These are phyloP conservation scores for Noctua pronuba DNA, from an alignment of 2,888 invertebrate genomes.

Conservation along the genomic window DNA sequence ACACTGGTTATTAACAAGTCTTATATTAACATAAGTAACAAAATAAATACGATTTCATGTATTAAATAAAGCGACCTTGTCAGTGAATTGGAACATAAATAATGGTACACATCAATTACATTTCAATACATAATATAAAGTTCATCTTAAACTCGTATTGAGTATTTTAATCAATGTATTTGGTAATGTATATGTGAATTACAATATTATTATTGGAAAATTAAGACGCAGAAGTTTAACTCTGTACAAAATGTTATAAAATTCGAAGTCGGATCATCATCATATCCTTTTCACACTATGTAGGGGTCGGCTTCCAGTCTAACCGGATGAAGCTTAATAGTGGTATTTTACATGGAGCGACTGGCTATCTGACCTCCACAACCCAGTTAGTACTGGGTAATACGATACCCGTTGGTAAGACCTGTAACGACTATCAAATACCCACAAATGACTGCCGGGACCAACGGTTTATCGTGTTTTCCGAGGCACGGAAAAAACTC, in stretches of 20 bases:
- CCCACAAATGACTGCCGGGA: no score
- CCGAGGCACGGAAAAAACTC: neutral
- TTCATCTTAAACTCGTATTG: slow-evolving; percentile 55
- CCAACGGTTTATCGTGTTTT: no score
- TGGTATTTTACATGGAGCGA: no score
- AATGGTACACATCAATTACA: slow-evolving; percentile 59
- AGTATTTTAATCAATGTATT: slow-evolving; percentile 53
- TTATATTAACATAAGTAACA: neutral
- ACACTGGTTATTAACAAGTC: slow-evolving; percentile 16
- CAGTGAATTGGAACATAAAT: slow-evolving; percentile 45
- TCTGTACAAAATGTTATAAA: neutral
- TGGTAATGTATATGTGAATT: slow-evolving; percentile 44
- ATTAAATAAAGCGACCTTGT: slow-evolving; percentile 50
- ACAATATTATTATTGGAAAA: neutral
- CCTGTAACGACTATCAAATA: no score
- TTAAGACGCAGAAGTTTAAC: slow-evolving; percentile 16
- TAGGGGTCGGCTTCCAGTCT: no score
- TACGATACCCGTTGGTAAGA: no score
- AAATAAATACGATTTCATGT: slow-evolving; percentile 6
- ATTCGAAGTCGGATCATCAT: neutral
- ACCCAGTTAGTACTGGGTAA: no score
- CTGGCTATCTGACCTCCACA: no score
- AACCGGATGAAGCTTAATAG: no score
- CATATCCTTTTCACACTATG: no score
- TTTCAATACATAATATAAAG: slow-evolving; percentile 55